These are phyloP conservation scores for Limosa lapponica DNA, from an alignment of 2,797 vertebrate genomes.

Conservation along the genomic window DNA sequence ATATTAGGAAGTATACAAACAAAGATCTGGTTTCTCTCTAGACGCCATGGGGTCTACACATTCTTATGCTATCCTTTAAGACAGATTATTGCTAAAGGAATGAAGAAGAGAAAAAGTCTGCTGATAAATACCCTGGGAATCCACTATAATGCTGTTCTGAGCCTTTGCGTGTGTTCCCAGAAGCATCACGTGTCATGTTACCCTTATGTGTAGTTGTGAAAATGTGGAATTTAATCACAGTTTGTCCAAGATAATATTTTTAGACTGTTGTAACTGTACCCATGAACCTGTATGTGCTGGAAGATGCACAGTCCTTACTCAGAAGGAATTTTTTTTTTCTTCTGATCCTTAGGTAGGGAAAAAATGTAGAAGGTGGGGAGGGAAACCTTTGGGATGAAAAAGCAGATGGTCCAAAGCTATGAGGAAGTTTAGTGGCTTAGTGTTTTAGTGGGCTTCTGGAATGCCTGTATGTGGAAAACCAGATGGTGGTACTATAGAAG, in stretches of 20 bases:
- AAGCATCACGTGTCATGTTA: neutral
- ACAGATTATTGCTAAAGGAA: conserved; percentile 18
- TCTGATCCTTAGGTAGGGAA: neutral
- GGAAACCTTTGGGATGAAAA: neutral
- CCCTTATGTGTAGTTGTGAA: conserved; percentile 26
- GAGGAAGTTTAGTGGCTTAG: conserved; percentile 46
- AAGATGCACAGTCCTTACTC: neutral
- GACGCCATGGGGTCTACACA: neutral
- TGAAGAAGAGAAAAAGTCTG: neutral
- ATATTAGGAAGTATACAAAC: conserved; percentile 44
- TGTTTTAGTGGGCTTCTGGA: conserved; percentile 65
- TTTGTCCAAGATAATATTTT: neutral
- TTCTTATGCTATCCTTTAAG: conserved; percentile 26
- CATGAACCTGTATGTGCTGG: neutral
- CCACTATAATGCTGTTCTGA: conserved; percentile 8
- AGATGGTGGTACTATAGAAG: conserved; percentile 66
- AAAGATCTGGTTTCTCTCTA: conserved; percentile 39
- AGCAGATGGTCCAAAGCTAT: conserved; percentile 60
- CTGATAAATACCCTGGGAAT: conserved; percentile 2
- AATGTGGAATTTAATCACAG: neutral
- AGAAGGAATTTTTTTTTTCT: neutral
- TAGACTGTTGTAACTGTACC: neutral
- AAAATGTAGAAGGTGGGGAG: neutral
- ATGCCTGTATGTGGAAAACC: conserved; percentile 44
- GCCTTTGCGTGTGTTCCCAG: neutral